A percentile compares a stretch with the other conserved stretches of the same genome.
Evolutionary conservation across 2,797 vertebrate genomes (phyloP).

Genomic region (Leptatherina wallacei): DNA sequence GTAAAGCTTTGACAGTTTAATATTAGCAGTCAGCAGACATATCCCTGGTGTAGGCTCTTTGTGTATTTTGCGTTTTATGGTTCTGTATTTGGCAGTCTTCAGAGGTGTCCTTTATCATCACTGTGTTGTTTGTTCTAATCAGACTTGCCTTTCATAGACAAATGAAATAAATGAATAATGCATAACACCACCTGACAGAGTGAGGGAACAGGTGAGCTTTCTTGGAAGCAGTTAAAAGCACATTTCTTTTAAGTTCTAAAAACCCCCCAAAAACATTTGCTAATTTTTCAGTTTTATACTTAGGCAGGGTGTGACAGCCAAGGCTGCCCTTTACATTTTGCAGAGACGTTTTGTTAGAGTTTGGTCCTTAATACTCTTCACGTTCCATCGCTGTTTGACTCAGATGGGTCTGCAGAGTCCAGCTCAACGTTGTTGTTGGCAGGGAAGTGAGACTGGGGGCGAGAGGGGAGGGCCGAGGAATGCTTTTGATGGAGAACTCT

Average conservation of each 20-base stretch:
- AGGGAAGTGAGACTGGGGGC: conserved; percentile 61
- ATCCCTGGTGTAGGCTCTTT: not conserved
- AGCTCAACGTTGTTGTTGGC: conserved; percentile 75
- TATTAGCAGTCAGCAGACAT: not conserved
- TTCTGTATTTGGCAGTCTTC: conserved; percentile 8
- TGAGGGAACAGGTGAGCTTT: conserved; percentile 2
- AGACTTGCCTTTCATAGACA: conserved; percentile 6
- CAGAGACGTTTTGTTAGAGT: conserved; percentile 21
- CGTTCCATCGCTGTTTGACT: conserved; percentile 55
- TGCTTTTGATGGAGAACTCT: conserved; percentile 74
- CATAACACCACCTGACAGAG: not conserved
- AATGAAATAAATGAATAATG: not conserved
- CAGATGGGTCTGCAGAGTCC: conserved; percentile 61
- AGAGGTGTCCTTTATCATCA: not conserved
- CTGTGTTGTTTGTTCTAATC: conserved; percentile 19
- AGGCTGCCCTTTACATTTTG: conserved; percentile 38
- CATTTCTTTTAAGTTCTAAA: conserved; percentile 10
- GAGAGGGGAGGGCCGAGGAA: conserved; percentile 68
- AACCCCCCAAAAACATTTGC: conserved; percentile 10
- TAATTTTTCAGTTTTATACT: conserved; percentile 32
- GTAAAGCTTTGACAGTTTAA: not conserved
- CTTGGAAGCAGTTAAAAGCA: not conserved
- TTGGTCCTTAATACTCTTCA: conserved; percentile 50
- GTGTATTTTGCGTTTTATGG: conserved; percentile 27
- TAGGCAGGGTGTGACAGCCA: conserved; percentile 30